These are phyloP conservation scores for Saguinus midas DNA, from an alignment of 2,113 vertebrate genomes.

Conservation along the genomic window DNA sequence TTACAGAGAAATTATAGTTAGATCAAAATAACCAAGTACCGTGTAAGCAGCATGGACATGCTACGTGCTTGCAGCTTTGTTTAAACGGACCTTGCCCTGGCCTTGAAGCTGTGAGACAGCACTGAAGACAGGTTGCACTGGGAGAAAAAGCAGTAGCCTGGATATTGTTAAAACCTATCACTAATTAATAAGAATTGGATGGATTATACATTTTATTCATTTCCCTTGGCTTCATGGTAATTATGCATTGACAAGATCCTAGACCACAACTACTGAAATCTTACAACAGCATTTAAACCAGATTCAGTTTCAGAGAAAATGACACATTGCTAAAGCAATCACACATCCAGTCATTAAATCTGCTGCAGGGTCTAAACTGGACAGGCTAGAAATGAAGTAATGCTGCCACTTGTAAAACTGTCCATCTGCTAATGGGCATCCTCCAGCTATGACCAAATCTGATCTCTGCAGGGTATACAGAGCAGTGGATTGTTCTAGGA, in stretches of 20 bases:
- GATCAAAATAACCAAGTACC: background rate
- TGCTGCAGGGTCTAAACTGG: background rate
- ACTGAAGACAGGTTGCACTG: background rate
- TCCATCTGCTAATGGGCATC: background rate
- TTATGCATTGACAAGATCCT: constrained; percentile 32
- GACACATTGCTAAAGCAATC: constrained; percentile 33
- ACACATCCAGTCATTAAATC: background rate
- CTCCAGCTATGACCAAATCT: background rate
- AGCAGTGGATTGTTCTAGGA: background rate
- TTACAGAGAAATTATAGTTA: background rate
- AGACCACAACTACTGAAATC: background rate
- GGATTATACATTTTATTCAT: background rate
- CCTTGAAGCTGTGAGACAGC: background rate
- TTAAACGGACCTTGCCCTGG: background rate
- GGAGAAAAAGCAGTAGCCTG: background rate
- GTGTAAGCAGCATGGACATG: background rate
- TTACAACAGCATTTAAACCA: constrained; percentile 42
- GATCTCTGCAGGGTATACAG: background rate
- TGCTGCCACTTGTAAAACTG: background rate
- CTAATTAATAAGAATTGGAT: constrained; percentile 20
- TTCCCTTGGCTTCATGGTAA: constrained; percentile 37
- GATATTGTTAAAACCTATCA: background rate
- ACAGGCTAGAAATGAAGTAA: background rate
- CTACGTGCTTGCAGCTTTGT: background rate
- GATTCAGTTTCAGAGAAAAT: constrained; percentile 45